These are phyloP conservation scores for Castor canadensis DNA, from an alignment of 2,113 vertebrate species.

Conservation along the genomic window DNA sequence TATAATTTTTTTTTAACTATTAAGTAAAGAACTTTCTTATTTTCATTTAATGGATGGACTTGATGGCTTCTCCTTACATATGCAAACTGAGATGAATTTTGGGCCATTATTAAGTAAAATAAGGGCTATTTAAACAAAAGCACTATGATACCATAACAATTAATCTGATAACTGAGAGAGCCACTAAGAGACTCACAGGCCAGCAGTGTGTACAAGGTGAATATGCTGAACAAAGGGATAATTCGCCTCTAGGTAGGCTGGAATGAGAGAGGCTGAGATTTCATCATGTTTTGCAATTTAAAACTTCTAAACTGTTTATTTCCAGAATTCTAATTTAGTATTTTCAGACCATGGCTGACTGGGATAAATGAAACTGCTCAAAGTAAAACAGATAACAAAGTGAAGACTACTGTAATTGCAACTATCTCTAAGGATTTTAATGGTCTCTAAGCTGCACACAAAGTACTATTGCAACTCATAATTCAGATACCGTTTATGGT, in stretches of 20 bases:
- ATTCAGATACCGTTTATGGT: neutral
- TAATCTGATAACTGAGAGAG: neutral
- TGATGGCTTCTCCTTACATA: neutral
- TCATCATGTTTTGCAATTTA: neutral
- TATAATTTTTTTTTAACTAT: neutral
- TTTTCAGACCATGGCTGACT: neutral
- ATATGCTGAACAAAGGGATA: neutral
- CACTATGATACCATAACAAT: neutral
- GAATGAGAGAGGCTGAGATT: neutral
- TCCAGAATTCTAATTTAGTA: neutral
- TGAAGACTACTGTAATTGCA: neutral
- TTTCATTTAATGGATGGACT: neutral
- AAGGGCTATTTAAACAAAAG: neutral
- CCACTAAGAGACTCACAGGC: neutral
- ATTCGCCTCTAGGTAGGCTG: neutral
- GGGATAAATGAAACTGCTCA: neutral
- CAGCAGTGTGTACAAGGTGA: too few species aligned
- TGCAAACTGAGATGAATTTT: neutral
- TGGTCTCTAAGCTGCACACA: neutral
- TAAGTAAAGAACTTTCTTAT: neutral
- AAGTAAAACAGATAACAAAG: neutral
- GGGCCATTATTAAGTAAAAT: neutral
- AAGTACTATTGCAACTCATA: neutral
- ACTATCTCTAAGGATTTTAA: neutral
- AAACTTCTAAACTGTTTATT: neutral